Conservation (phyloP, 2,797 vertebrate species). For the Phaenicophaeus curvirostris region DNA sequence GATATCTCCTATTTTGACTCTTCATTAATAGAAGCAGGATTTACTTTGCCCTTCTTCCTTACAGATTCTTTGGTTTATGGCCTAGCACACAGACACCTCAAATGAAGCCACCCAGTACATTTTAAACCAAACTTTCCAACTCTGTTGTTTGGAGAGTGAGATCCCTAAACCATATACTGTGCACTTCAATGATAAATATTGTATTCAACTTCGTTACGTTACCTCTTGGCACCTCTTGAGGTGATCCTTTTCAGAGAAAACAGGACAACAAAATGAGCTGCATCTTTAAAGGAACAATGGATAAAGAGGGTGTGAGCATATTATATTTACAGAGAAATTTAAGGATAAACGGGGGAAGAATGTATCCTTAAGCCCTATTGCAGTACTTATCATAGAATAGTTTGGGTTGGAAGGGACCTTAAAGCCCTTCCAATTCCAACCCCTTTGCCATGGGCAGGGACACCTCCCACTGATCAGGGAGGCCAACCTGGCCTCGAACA, state of each 20-base stretch:
- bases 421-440: too few species aligned
- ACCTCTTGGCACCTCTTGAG: not conserved
- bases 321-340: too few species aligned
- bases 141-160: not conserved
- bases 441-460: too few species aligned
- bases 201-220: not conserved
- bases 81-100: not conserved
- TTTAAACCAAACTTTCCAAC: not conserved
- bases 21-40: not conserved
- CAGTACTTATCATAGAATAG: too few species aligned
- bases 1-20: not conserved
- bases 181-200: accelerated
- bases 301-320: not conserved
- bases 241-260: not conserved
- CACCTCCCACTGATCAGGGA: too few species aligned
- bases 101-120: not conserved
- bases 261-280: not conserved
- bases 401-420: too few species aligned
- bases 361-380: not conserved
- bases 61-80: not conserved
- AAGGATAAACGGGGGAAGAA: not conserved
- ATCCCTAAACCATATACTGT: not conserved
- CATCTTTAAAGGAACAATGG: not conserved
- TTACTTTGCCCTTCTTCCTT: not conserved
- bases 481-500: too few species aligned